A percentile compares a stretch with the other conserved stretches of the same genome.
Conservation (phyloP, 2,113 vertebrate genomes). For the Trogon surrucura region DNA sequence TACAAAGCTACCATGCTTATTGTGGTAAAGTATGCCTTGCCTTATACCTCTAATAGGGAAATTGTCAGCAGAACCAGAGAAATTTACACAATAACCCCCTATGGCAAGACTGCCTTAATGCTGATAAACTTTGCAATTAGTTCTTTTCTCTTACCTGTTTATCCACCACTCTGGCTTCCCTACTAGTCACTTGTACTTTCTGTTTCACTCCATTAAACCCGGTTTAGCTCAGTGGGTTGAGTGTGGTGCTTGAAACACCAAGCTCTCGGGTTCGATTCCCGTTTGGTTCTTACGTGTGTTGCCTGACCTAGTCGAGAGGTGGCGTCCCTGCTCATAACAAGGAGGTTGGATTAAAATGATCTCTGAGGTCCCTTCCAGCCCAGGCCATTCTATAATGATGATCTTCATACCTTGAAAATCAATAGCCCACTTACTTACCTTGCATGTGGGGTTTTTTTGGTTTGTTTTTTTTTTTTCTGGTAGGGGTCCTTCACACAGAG, state of each 20-base stretch:
- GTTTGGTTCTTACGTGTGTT: no score
- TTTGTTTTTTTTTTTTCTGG: neutral
- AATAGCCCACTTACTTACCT: neutral
- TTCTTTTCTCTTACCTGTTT: neutral
- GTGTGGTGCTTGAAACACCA: no score
- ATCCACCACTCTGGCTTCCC: neutral
- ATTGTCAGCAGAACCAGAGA: neutral
- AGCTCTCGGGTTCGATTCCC: no score
- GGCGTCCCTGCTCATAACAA: no score
- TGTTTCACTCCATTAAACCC: neutral
- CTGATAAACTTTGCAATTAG: neutral
- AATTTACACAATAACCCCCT: neutral
- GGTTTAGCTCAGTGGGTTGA: no score
- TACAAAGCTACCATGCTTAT: neutral
- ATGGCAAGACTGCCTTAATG: neutral
- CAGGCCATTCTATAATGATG: no score
- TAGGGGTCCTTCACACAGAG: accelerated
- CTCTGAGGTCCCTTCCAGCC: no score
- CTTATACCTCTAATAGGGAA: neutral
- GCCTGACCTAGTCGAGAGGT: no score
- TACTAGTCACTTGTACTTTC: neutral
- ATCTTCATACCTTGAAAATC: neutral
- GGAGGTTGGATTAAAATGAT: no score
- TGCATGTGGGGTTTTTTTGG: neutral
- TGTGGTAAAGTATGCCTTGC: neutral